These are phyloP conservation scores for Apodemia hepburni DNA, from an alignment of 2,888 invertebrate species.

Conservation along the genomic window DNA sequence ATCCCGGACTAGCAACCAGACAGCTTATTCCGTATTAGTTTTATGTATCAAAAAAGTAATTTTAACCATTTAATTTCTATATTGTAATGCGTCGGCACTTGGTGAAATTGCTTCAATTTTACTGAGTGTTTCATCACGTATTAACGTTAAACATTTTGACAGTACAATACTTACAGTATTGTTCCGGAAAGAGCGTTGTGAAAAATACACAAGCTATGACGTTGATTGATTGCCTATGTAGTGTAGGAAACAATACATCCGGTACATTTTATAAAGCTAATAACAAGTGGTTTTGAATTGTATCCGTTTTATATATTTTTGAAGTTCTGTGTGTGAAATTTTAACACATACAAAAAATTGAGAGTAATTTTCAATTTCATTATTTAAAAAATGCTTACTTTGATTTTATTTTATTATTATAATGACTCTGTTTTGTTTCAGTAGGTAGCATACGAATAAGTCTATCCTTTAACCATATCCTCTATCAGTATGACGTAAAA, in stretches of 20 bases:
- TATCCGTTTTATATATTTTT: background rate
- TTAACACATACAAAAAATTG: background rate
- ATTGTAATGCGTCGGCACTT: too few relatives aligned
- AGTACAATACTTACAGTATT: background rate
- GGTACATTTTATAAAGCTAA: background rate
- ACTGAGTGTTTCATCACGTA: too few relatives aligned
- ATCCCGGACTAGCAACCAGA: too few relatives aligned
- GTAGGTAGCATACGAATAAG: too few relatives aligned
- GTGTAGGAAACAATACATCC: background rate
- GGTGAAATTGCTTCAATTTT: too few relatives aligned
- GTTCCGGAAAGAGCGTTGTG: background rate
- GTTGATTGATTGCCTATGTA: background rate
- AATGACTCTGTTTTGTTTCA: too few relatives aligned
- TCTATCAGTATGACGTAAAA: too few relatives aligned
- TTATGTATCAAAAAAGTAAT: too few relatives aligned
- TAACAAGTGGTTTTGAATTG: background rate
- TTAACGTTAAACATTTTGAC: background rate
- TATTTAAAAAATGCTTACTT: background rate
- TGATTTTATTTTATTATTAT: too few relatives aligned
- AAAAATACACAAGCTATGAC: slow-evolving; percentile 3
- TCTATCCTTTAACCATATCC: too few relatives aligned
- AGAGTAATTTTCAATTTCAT: background rate
- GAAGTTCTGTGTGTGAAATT: background rate
- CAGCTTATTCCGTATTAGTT: too few relatives aligned
- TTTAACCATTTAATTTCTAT: too few relatives aligned